phyloP scores from a whole-genome alignment of 1,140 invertebrate species.

The Cotesia glomerata region DNA sequence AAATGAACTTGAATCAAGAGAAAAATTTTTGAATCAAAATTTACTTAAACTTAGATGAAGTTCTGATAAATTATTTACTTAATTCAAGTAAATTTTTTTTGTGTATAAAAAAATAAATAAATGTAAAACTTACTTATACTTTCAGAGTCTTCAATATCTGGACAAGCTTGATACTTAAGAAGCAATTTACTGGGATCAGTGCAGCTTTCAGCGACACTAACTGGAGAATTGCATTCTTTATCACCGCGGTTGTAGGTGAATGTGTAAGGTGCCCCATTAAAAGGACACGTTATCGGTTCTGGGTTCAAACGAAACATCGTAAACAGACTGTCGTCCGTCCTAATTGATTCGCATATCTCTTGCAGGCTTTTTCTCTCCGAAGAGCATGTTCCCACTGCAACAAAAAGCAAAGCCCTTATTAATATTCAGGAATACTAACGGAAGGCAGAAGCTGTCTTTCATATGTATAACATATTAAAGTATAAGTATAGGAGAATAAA shows the following conservation, averaged over 20 bases:
- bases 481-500: not conserved
- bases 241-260: constrained; percentile 78
- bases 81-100: too few species aligned
- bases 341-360: constrained; percentile 71
- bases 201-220: constrained; percentile 70
- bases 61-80: too few species aligned
- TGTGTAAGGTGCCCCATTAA: constrained; percentile 76
- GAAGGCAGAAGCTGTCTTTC: too few species aligned
- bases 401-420: not conserved
- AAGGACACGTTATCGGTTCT: constrained; percentile 73
- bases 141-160: constrained; percentile 66
- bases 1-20: too few species aligned
- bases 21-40: too few species aligned
- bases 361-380: constrained; percentile 50
- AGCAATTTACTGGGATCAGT: constrained; percentile 69
- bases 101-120: too few species aligned
- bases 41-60: too few species aligned
- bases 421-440: too few species aligned
- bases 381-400: constrained; percentile 28
- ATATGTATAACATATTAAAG: not conserved
- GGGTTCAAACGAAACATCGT: constrained; percentile 77
- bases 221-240: constrained; percentile 67
- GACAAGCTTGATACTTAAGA: constrained; percentile 72
- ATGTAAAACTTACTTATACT: constrained; percentile 57
- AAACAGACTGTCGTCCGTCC: constrained; percentile 74